These are phyloP conservation scores for Polydrusus tereticollis DNA, from an alignment of 2,888 invertebrate species.

Conservation along the genomic window DNA sequence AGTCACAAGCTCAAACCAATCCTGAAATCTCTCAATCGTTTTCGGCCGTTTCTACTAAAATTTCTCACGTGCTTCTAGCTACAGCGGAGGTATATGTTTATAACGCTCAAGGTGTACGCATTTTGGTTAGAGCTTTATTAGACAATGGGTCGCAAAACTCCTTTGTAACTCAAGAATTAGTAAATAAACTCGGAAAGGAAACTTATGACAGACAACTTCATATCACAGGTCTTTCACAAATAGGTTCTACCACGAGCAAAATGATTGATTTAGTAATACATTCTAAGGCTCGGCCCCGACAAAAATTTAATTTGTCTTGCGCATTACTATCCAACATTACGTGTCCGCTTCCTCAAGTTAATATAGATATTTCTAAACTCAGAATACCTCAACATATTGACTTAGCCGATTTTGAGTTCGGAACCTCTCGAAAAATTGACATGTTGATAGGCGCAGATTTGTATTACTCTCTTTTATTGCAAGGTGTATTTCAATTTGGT, in stretches of 20 bases:
- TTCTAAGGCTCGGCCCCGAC: too few species aligned
- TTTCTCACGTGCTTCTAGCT: neutral
- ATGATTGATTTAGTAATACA: too few species aligned
- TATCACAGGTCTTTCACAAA: too few species aligned
- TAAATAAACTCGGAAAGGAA: neutral
- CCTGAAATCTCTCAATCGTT: too few species aligned
- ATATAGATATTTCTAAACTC: too few species aligned
- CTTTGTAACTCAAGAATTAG: neutral
- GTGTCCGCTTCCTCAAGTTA: too few species aligned
- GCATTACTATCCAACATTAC: too few species aligned
- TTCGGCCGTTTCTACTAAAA: neutral
- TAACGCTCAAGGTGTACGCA: neutral
- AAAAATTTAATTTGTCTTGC: too few species aligned
- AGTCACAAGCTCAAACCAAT: too few species aligned
- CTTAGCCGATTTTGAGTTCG: conserved; percentile 6
- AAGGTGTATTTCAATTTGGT: neutral
- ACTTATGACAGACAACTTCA: too few species aligned
- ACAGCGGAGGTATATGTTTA: neutral
- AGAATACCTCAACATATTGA: neutral
- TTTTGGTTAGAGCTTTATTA: neutral
- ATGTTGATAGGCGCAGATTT: conserved; percentile 10
- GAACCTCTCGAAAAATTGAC: neutral
- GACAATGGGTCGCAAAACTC: neutral
- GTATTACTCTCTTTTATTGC: neutral
- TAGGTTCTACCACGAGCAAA: too few species aligned